A percentile compares a stretch with the other conserved stretches of the same genome.
phyloP scores from a whole-genome alignment of 1,140 invertebrate genomes.

The Conus betulinus region DNA sequence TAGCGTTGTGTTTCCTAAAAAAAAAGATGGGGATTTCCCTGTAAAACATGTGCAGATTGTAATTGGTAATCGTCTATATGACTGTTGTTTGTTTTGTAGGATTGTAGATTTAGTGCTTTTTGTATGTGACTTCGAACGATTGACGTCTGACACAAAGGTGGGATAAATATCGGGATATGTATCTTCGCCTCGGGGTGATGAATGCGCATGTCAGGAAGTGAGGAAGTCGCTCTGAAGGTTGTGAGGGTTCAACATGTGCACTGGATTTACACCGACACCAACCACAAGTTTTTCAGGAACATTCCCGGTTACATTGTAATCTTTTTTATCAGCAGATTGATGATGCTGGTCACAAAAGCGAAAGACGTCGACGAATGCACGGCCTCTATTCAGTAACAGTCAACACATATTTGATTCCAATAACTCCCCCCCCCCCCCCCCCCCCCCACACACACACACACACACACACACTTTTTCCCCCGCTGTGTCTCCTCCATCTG shows the following conservation, averaged over 20 bases:
- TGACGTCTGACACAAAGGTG: conserved; percentile 34
- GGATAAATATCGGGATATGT: conserved; percentile 61
- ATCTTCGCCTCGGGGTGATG: conserved; percentile 37
- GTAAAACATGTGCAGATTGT: conserved; percentile 13
- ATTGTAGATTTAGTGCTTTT: conserved; percentile 20
- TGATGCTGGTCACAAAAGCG: too few relatives aligned
- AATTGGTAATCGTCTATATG: conserved; percentile 3
- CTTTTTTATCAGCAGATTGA: too few relatives aligned
- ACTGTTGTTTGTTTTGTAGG: not conserved
- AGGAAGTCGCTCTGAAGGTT: conserved; percentile 42
- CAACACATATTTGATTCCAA: too few relatives aligned
- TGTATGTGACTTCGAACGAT: conserved; percentile 26
- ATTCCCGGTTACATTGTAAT: not conserved
- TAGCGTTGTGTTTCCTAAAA: conserved; percentile 47
- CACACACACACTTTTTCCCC: too few relatives aligned
- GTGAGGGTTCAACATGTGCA: conserved; percentile 30
- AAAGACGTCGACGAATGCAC: too few relatives aligned
- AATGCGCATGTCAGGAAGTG: conserved; percentile 57
- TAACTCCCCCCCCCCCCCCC: too few relatives aligned
- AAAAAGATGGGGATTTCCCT: conserved; percentile 50
- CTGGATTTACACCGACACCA: not conserved
- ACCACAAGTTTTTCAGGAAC: not conserved
- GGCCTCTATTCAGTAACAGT: too few relatives aligned
- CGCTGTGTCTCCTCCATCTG: too few relatives aligned
- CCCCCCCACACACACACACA: too few relatives aligned